Base-by-base conservation (phyloP, 1,140 invertebrate genomes). In the Eupristina koningsbergeri region DNA sequence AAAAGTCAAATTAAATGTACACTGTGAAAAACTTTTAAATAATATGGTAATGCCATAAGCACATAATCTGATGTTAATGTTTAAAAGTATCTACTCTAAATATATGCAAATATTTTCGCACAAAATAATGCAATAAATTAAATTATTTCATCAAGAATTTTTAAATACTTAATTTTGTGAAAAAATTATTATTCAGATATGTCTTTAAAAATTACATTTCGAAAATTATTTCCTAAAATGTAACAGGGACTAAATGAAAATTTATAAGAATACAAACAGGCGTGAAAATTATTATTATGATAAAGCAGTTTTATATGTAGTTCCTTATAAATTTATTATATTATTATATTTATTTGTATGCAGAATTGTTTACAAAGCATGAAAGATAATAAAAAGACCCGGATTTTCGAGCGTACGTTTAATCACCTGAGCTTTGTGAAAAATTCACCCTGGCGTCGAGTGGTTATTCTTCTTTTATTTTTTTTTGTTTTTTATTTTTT, bases 301-400 rank as follows among this genome's bases (percentile, higher is more conserved):
- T 41, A 67, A 67, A 31, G n/a, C 5, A 50, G 45, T 50, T 74
- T 31, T 3, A 5, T 19, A 5, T 15, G 45, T 45, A 39, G 11
- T 31, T 74, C 31, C 3, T 31, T 47, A 64, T 64, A n/a, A n/a
- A n/a, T n/a, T n/a, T n/a, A n/a, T n/a, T n/a, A n/a, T n/a, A n/a
- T n/a, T n/a, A n/a, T n/a, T n/a, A 31, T 64, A 64, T 64, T 64
- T 64, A 64, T 64, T 64, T 64, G n/a, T 47, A 15, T 29, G 47
- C 36, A 36, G 15, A 36, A 13, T 6, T 31, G 58, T 63, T 34
- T 58, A 36, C 17, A 8, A 26, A 11, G 58, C 26, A 34, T 58
- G 58, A 63, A 39, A 63, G 76, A 78, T 78, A 78, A 78, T 41
- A 63, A 77, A 78, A 36, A 63, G 34, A 26, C 76, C 63, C 22